phyloP scores from a whole-genome alignment of 2,113 vertebrate species.

The Archilochus colubris region DNA sequence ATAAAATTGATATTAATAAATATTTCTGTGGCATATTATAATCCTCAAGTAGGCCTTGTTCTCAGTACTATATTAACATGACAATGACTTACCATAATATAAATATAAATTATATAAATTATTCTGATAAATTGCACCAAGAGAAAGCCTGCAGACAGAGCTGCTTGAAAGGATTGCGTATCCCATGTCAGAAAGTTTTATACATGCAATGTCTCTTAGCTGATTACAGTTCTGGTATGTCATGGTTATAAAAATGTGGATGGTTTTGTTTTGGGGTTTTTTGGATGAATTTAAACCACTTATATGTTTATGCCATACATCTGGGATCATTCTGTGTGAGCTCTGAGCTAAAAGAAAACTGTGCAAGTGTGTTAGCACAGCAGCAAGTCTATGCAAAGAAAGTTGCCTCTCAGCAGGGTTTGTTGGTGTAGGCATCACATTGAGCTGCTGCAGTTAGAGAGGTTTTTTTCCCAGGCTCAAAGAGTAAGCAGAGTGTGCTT shows the following conservation, averaged over 20 bases:
- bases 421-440: conserved; percentile 26
- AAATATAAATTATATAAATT: neutral
- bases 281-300: neutral
- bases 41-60: neutral
- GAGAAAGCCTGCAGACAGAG: neutral
- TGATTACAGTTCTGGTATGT: neutral
- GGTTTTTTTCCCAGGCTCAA: neutral
- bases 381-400: conserved; percentile 9
- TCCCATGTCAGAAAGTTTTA: neutral
- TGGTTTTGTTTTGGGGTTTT: neutral
- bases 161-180: neutral
- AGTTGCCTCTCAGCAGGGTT: conserved; percentile 32
- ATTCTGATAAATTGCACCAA: neutral
- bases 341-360: neutral
- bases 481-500: neutral
- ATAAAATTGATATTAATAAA: neutral
- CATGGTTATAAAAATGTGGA: neutral
- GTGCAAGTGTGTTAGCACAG: conserved; percentile 4
- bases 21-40: neutral
- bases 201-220: neutral
- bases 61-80: neutral
- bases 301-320: neutral
- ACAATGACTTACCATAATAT: neutral
- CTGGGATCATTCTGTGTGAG: neutral
- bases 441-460: neutral